Evolutionary conservation across 2,888 invertebrate genomes (phyloP), one percentile per base, ranked within the genome.

Genomic region (Spialia ferax): DNA sequence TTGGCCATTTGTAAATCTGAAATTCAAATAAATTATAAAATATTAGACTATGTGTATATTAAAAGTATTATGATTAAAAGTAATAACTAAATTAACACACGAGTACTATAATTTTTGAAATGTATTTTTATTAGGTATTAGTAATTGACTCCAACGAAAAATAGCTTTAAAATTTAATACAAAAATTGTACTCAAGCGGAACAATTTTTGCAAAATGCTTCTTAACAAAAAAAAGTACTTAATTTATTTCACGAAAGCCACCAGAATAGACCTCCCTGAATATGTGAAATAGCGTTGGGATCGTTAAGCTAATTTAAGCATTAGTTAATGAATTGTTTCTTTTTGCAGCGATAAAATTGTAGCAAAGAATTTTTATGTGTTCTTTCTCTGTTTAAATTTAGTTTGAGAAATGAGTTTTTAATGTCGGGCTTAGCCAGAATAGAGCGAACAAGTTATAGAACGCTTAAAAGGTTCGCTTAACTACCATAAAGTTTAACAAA

Each of bases 241-340:
- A 64, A 65, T 63, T 61, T 62, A 68, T 63, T 63, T 70, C 55
- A 65, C 69, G 63, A 63, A 50, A 26, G 63, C 54, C 63, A 66
- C 66, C 66, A 66, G 68, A 68, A 71, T 61, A 69, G 60, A 20
- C 23, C 26, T 42, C 42, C 59, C 32, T 66, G 66, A 57, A 63
- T 42, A 66, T 54, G 54, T 60, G 59, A 54, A 66, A 57, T 65
- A 35, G 50, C 64, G 59, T 38, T 35, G 52, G 10, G 23, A 35
- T 65, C 26, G 26, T 52, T 50, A 65, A 38, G 42, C 54, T 66
- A 66, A 66, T 66, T 60, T 60, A 22, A 66, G 66, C 66, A 60
- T 66, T 60, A 66, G 60, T 45, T 59, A 65, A 65, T 59, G 59
- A 65, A 65, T 65, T 59, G 65, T 32, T 38, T 65, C 15, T 57